phyloP scores from a whole-genome alignment of 2,113 vertebrate species.

The Cinclus cinclus region DNA sequence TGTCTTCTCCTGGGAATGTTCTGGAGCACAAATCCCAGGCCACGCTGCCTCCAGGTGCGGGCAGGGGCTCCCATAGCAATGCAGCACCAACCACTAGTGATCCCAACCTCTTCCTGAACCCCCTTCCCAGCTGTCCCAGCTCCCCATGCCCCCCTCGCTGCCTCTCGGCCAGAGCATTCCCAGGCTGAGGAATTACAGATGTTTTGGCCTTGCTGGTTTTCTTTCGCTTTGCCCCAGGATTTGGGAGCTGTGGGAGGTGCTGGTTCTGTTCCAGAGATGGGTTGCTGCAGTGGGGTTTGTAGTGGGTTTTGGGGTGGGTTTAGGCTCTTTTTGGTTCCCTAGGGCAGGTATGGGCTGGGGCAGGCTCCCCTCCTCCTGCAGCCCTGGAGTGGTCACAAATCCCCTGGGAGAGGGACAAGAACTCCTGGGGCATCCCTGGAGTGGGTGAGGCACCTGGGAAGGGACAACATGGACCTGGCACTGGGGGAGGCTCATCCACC shows the following conservation, averaged over 20 bases:
- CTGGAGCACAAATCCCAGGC: not conserved
- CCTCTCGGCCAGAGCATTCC: not conserved
- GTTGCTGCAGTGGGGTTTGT: not conserved
- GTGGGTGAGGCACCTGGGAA: fast-evolving
- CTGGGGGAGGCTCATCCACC: not conserved
- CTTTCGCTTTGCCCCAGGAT: not conserved
- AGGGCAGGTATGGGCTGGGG: not conserved
- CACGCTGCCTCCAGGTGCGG: fast-evolving
- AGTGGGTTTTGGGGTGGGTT: not conserved
- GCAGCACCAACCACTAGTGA: slow-evolving; percentile 48
- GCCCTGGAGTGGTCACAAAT: not conserved
- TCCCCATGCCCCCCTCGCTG: fast-evolving
- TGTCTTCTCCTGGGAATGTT: not conserved
- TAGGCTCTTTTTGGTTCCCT: not conserved
- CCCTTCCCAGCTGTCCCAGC: not conserved
- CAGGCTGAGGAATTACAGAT: not conserved
- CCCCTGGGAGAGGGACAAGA: not conserved
- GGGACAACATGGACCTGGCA: fast-evolving
- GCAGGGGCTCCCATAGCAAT: not conserved
- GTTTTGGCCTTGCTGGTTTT: not conserved
- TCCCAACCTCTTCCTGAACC: not conserved
- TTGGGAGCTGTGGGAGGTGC: not conserved
- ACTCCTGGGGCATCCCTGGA: not conserved
- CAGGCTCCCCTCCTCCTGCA: not conserved
- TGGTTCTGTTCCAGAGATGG: not conserved